Evolutionary conservation across 2,113 vertebrate species (phyloP).

Genomic region (Ondatra zibethicus): DNA sequence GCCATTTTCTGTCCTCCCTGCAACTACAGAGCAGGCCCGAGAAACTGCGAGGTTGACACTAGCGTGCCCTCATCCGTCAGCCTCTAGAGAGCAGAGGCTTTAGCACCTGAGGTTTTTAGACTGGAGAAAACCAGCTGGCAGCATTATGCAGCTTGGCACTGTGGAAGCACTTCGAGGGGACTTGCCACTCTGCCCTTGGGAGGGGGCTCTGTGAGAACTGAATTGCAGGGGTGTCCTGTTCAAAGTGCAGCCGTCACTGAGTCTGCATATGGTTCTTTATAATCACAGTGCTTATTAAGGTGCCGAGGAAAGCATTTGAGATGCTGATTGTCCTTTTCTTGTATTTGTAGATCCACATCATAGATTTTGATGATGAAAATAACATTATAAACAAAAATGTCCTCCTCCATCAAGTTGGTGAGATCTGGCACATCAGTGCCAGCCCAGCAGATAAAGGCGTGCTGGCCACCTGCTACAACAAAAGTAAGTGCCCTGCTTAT

Average conservation of each 20-base stretch:
- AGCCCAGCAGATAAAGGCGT: slow-evolving; percentile 97
- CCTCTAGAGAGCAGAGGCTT: neutral
- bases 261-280: neutral
- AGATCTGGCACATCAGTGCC: slow-evolving; percentile 97
- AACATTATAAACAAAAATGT: slow-evolving; percentile 99
- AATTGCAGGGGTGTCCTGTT: neutral
- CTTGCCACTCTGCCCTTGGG: neutral
- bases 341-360: slow-evolving; percentile 96
- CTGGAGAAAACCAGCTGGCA: neutral
- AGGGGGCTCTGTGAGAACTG: slow-evolving; percentile 1
- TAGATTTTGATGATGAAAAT: slow-evolving; percentile 99
- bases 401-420: slow-evolving; percentile 96
- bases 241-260: neutral
- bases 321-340: slow-evolving; percentile 75
- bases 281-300: slow-evolving; percentile 9
- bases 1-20: neutral
- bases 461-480: slow-evolving; percentile 97
- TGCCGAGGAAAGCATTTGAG: slow-evolving; percentile 46
- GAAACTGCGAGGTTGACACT: neutral
- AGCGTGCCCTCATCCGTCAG: neutral
- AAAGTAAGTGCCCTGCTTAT: slow-evolving; percentile 90
- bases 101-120: neutral
- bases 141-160: fast-evolving
- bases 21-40: neutral
- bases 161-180: neutral